These are phyloP conservation scores for Loxodonta africana DNA, from an alignment of 2,113 vertebrate species.

Conservation along the genomic window DNA sequence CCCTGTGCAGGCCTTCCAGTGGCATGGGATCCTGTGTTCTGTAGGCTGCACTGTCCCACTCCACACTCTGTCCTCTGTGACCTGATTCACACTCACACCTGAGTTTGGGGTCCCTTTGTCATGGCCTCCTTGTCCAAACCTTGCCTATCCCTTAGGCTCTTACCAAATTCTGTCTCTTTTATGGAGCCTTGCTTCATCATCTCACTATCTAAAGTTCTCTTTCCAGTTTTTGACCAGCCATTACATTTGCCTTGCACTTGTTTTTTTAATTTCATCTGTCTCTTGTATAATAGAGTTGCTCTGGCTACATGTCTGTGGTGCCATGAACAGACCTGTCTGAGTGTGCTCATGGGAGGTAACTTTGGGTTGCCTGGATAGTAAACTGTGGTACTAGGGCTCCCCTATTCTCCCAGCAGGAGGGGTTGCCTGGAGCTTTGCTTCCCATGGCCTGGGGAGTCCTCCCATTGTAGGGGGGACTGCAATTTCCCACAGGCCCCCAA, in stretches of 20 bases:
- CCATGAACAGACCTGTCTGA: background rate
- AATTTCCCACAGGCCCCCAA: background rate
- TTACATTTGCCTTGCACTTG: background rate
- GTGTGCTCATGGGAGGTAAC: background rate
- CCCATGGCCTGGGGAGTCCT: background rate
- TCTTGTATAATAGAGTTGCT: too few species aligned
- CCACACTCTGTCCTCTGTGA: background rate
- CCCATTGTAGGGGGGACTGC: too few species aligned
- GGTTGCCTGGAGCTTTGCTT: background rate
- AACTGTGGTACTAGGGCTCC: background rate
- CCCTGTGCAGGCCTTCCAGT: accelerated
- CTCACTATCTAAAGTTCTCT: background rate
- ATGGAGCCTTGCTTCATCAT: background rate
- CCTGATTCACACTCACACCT: background rate
- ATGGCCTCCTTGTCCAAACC: too few species aligned
- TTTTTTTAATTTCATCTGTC: background rate
- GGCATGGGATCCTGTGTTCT: background rate
- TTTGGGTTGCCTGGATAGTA: background rate
- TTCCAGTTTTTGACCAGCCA: background rate
- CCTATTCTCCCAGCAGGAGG: background rate
- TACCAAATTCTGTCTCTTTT: background rate
- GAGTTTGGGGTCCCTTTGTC: background rate
- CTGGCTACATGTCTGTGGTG: background rate
- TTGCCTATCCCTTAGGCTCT: background rate
- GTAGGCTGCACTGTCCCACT: accelerated